Evolutionary conservation across 2,888 invertebrate genomes (phyloP).

Genomic region (Cybosia mesomella): DNA sequence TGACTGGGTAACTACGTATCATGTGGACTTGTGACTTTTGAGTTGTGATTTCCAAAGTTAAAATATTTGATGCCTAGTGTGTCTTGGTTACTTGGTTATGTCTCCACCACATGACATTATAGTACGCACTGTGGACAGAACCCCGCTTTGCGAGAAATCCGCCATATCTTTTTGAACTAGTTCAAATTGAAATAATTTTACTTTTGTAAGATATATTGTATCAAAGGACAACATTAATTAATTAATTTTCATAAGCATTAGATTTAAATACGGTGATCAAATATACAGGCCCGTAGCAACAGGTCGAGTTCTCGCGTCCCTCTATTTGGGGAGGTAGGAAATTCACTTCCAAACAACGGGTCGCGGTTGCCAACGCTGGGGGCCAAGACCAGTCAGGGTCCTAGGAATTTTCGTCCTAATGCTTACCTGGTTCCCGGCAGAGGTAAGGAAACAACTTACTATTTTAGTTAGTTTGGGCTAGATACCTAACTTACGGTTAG

Average conservation of each 20-base stretch:
- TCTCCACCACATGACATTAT: not conserved
- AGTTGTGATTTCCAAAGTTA: not conserved
- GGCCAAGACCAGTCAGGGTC: not conserved
- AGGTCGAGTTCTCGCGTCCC: too few species aligned
- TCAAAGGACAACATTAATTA: not conserved
- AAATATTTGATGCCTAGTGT: not conserved
- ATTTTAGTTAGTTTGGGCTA: not conserved
- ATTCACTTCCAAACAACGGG: too few species aligned
- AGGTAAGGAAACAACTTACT: not conserved
- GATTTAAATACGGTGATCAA: not conserved
- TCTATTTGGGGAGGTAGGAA: too few species aligned
- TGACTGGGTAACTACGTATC: not conserved
- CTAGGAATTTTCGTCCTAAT: not conserved
- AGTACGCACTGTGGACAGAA: too few species aligned
- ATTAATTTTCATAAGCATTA: not conserved
- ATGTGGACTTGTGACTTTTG: slow-evolving; percentile 9
- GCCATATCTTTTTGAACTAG: not conserved
- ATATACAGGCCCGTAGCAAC: too few species aligned
- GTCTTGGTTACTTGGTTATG: not conserved
- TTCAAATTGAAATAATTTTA: not conserved
- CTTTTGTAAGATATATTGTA: not conserved
- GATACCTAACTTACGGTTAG: too few species aligned
- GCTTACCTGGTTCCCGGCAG: not conserved
- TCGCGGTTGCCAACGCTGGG: too few species aligned
- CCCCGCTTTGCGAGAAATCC: too few species aligned